Base-by-base conservation (phyloP, 2,797 vertebrate genomes). In the Aldrovandia affinis region DNA sequence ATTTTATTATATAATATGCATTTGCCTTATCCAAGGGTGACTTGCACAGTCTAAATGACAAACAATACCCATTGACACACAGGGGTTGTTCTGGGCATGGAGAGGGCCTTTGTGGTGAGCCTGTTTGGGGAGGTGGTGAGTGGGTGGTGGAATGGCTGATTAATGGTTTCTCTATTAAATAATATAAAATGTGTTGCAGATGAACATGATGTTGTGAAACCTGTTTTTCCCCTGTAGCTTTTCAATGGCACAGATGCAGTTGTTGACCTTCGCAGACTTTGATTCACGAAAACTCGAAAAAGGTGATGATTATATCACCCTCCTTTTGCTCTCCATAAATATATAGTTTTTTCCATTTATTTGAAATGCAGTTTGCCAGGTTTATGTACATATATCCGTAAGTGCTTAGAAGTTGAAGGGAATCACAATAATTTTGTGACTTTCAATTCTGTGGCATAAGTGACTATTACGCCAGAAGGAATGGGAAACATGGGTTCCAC, bases 161-260 rank as follows among this genome's bases (percentile, higher is more conserved):
- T 73, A 73, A 42, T 73, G 68, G 33, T 39, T 73, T 73, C 39
- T 73, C 4, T 73, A 73, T 73, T 73, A 18, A 73, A 73, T 73
- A 73, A 39, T 39, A 42, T 73, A 42, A 39, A 33, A 36, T 70
- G 6, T 73, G 68, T 22, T 73, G 68, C 33, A 22, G 33, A 73
- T 73, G 68, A 73, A 68, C 10, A 68, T 39, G 4, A 39, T 42
- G 68, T 3, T 0, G 68, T 73, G 68, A 73, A 73, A 39, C 7
- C 2, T 33, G 18, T 73, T 39, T 73, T 73, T 73, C 36, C 39
- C 36, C 20, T 6, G 33, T 73, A 20, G 33, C 14, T 73, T 73
- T 73, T 39, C 22, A 39, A 73, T 39, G 68, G 68, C 18, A n/a
- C 39, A 73, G 36, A 6, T 42, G 36, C 14, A 73, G 15, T 73